Percentiles rank a stretch among this genome's conserved stretches.
These are phyloP conservation scores for Ctenosaura bakeri DNA, from an alignment of 2,797 vertebrate genomes.

Conservation along the genomic window DNA sequence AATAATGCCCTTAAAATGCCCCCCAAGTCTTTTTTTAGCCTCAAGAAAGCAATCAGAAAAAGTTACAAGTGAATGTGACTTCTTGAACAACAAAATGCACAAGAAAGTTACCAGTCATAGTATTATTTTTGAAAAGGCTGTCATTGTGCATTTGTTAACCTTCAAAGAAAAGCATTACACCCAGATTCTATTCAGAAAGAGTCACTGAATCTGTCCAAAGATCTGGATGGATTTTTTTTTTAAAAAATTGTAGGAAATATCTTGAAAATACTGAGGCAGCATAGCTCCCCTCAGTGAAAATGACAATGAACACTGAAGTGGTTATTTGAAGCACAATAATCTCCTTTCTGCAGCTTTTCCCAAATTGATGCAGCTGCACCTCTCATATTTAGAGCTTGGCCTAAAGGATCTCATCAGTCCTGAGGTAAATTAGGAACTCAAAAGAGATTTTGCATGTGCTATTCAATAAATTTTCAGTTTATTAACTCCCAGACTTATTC, in stretches of 20 bases:
- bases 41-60: too few relatives aligned
- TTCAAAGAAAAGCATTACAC: too few relatives aligned
- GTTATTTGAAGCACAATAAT: neutral
- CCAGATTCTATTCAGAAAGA: neutral
- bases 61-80: too few relatives aligned
- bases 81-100: too few relatives aligned
- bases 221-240: neutral
- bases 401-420: neutral
- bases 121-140: too few relatives aligned
- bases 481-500: neutral
- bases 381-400: neutral
- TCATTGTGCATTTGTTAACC: too few relatives aligned
- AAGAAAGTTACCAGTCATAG: too few relatives aligned
- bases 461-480: conserved; percentile 3
- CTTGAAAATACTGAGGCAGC: conserved; percentile 17
- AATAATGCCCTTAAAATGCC: too few relatives aligned
- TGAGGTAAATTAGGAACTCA: neutral
- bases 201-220: neutral
- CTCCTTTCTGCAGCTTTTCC: conserved; percentile 8
- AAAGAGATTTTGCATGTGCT: neutral
- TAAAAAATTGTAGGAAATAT: conserved; percentile 1
- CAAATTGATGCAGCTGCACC: neutral
- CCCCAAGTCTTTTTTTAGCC: too few relatives aligned
- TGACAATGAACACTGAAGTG: conserved; percentile 6
- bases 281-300: neutral